These are phyloP conservation scores for Carabus problematicus DNA, from an alignment of 2,888 invertebrate genomes.

Conservation along the genomic window DNA sequence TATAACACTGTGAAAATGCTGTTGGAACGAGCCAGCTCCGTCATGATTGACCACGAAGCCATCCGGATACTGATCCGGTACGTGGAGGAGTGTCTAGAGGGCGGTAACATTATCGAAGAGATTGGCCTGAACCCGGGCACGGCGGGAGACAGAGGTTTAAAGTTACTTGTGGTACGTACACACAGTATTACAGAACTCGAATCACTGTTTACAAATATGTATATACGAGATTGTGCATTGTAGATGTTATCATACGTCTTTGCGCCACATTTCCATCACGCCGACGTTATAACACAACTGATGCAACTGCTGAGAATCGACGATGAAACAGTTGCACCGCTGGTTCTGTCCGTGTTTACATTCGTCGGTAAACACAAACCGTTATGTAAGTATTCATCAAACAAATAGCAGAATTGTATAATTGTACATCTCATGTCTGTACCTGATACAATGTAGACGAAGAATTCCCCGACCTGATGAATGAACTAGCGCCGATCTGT, in stretches of 20 bases:
- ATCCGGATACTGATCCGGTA: conserved; percentile 72
- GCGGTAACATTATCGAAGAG: conserved; percentile 73
- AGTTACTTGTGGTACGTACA: conserved; percentile 78
- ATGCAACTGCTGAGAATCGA: conserved; percentile 81
- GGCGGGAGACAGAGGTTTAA: conserved; percentile 88
- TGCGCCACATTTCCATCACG: conserved; percentile 90
- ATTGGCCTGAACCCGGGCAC: conserved; percentile 81
- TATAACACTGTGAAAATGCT: conserved; percentile 96
- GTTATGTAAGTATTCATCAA: conserved; percentile 67
- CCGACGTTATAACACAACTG: conserved; percentile 80
- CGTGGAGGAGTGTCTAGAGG: conserved; percentile 76
- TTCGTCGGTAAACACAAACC: conserved; percentile 88
- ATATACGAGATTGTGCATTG: conserved; percentile 42
- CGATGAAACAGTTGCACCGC: conserved; percentile 80
- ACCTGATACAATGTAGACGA: conserved; percentile 63
- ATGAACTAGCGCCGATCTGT: conserved; percentile 83
- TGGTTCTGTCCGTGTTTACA: conserved; percentile 83
- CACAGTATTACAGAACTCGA: neutral
- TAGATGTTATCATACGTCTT: conserved; percentile 89
- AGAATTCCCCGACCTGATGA: conserved; percentile 77
- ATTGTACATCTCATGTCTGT: neutral
- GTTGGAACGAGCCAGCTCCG: conserved; percentile 92
- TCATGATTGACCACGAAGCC: conserved; percentile 93
- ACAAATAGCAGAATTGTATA: neutral
- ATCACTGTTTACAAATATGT: neutral